Conservation (phyloP, 1,140 invertebrate genomes). For the Psix sp. region DNA sequence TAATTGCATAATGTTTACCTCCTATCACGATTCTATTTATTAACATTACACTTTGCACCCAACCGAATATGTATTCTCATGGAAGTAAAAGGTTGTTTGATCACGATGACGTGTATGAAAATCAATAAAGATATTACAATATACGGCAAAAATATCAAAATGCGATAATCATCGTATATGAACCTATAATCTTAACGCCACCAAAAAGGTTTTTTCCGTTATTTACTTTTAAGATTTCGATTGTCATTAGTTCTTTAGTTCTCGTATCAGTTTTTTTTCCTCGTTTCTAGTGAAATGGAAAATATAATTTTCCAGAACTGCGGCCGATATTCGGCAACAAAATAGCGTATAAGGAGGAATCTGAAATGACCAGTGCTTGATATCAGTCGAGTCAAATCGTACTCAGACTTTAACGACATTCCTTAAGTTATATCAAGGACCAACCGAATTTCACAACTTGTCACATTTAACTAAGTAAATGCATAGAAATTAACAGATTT, state of each 20-base stretch:
- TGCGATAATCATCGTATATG: too few relatives aligned
- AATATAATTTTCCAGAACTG: too few relatives aligned
- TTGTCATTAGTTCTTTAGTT: too few relatives aligned
- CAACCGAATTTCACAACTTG: constrained; percentile 56
- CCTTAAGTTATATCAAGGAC: constrained; percentile 32
- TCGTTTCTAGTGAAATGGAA: too few relatives aligned
- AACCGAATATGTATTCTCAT: background rate
- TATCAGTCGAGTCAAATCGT: constrained; percentile 33
- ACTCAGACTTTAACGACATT: constrained; percentile 57
- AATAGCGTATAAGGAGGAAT: background rate
- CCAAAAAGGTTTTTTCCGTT: too few relatives aligned
- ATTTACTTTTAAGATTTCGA: too few relatives aligned
- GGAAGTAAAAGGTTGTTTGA: background rate
- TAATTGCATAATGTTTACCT: constrained; percentile 1
- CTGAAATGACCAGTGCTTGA: constrained; percentile 29
- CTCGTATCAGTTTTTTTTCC: too few relatives aligned
- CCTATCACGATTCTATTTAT: constrained; percentile 19
- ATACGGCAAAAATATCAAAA: too few relatives aligned
- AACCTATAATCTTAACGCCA: too few relatives aligned
- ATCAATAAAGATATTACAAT: too few relatives aligned
- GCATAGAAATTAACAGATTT: constrained; percentile 39
- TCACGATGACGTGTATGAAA: too few relatives aligned
- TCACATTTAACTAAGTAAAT: constrained; percentile 39
- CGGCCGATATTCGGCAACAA: too few relatives aligned
- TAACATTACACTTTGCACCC: constrained; percentile 17